Base-by-base conservation (phyloP, 2,797 vertebrate genomes). In the Hozukius guyotensis region DNA sequence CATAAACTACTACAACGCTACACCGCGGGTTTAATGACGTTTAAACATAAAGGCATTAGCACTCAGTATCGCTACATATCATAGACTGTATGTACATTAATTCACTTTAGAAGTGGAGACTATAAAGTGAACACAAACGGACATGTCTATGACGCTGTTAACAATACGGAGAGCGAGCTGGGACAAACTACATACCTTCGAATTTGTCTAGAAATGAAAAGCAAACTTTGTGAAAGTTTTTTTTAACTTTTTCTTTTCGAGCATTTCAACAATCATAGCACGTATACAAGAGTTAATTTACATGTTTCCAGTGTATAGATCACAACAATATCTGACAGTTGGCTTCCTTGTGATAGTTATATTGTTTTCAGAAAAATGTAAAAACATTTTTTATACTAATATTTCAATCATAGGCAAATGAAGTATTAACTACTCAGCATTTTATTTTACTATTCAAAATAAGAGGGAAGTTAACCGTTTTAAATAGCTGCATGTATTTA, bases 221-320 rank as follows among this genome's bases (percentile, higher is more conserved):
- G 5, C 18, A 64, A 29, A 62, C 46, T 20, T 29, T 0, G 7
- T 46, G 2, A 57, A 25, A 25, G 3, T 34, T 65, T 29, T 34
- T 65, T 29, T 34, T 81, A 71, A 74, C 5, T 4, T 8, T 91
- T 89, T 85, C 36, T 70, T 86, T 13, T 38, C 1, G 1, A 63
- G 12, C 6, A 81, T 22, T 80, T 57, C 2, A 53, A 77, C 34
- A 84, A 65, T 36, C 72, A 61, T 6, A 27, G 4, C 56, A 63
- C 16, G 2, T 56, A 64, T 49, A 74, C 18, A 69, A 38, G 1
- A 52, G 36, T 74, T 59, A 18, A 5, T 67, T 59, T 61, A 81
- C 56, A 73, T 52, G 4, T 55, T 29, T 63, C 13, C 24, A 65
- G 10, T 52, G 29, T 82, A 80, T 18, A 71, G 29, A 68, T 56